Percentiles rank a stretch among this genome's conserved stretches.
Evolutionary conservation across 2,797 vertebrate species (phyloP).

Genomic region (Apogon talboti): DNA sequence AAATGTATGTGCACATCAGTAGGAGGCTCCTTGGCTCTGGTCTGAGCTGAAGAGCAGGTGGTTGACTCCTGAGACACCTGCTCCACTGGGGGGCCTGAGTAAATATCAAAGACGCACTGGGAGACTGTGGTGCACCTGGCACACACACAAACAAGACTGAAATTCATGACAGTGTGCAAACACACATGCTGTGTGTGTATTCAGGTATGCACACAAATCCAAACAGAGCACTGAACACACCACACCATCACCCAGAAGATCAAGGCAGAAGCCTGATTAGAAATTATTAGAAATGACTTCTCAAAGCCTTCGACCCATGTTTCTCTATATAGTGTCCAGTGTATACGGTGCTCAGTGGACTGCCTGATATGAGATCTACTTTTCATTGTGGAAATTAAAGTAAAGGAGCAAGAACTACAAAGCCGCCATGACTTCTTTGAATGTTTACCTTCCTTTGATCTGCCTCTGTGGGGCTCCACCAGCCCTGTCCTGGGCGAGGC

Average conservation of each 20-base stretch:
- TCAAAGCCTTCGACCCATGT: constrained; percentile 21
- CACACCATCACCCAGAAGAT: constrained; percentile 46
- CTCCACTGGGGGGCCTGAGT: constrained; percentile 72
- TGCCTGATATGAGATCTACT: constrained; percentile 18
- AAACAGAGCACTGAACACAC: constrained; percentile 58
- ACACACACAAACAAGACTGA: constrained; percentile 67
- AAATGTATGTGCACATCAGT: constrained; percentile 36
- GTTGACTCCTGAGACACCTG: constrained; percentile 83
- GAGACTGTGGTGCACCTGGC: constrained; percentile 74
- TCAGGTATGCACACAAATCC: constrained; percentile 45
- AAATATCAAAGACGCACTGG: constrained; percentile 78
- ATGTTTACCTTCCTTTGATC: constrained; percentile 94
- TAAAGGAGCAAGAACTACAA: constrained; percentile 36
- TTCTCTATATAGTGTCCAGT: background rate
- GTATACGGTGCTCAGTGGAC: constrained; percentile 12
- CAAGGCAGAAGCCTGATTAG: constrained; percentile 49
- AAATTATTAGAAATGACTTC: constrained; percentile 49
- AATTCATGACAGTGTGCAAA: constrained; percentile 65
- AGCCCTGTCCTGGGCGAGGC: constrained; percentile 86
- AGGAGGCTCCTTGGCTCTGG: constrained; percentile 67
- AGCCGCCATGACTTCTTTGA: constrained; percentile 26
- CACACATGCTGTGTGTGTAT: constrained; percentile 64
- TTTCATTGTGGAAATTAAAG: constrained; percentile 33
- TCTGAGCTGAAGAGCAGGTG: constrained; percentile 76
- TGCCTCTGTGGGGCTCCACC: constrained; percentile 93